Evolutionary conservation across 2,888 invertebrate species (phyloP).

Genomic region (Operophtera brumata): DNA sequence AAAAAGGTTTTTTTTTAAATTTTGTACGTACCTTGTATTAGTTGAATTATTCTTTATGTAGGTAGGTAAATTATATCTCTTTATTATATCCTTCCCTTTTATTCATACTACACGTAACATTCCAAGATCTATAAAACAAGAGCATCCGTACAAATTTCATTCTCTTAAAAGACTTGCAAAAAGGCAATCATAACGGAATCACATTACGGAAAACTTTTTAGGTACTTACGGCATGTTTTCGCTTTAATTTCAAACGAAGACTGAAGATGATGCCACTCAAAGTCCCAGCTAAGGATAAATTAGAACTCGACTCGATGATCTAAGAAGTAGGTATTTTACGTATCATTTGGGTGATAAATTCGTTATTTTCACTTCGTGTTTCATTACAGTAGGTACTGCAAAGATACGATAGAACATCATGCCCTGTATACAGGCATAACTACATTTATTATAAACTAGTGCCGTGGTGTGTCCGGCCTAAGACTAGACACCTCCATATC

Average conservation of each 20-base stretch:
- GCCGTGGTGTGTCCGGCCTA: too few species aligned
- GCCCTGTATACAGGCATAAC: too few species aligned
- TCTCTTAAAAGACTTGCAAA: constrained; percentile 25
- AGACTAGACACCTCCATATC: too few species aligned
- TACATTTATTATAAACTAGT: too few species aligned
- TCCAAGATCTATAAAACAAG: neutral
- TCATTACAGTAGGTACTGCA: neutral
- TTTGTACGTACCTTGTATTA: too few species aligned
- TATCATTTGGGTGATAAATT: neutral
- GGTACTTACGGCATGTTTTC: constrained; percentile 31
- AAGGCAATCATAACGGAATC: constrained; percentile 36
- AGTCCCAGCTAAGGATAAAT: constrained; percentile 39
- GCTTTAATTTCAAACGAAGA: constrained; percentile 42
- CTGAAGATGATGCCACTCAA: constrained; percentile 40
- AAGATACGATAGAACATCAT: too few species aligned
- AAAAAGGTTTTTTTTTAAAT: too few species aligned
- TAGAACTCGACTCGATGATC: constrained; percentile 38
- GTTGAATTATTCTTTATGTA: too few species aligned
- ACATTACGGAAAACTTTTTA: constrained; percentile 37
- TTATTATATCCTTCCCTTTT: neutral
- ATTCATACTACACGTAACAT: neutral
- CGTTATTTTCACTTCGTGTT: neutral
- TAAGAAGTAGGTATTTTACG: constrained; percentile 2
- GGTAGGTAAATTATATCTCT: too few species aligned
- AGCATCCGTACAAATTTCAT: constrained; percentile 15